A percentile compares a stretch with the other conserved stretches of the same genome.
These are phyloP conservation scores for Gobius niger DNA, from an alignment of 2,113 vertebrate species.

Conservation along the genomic window DNA sequence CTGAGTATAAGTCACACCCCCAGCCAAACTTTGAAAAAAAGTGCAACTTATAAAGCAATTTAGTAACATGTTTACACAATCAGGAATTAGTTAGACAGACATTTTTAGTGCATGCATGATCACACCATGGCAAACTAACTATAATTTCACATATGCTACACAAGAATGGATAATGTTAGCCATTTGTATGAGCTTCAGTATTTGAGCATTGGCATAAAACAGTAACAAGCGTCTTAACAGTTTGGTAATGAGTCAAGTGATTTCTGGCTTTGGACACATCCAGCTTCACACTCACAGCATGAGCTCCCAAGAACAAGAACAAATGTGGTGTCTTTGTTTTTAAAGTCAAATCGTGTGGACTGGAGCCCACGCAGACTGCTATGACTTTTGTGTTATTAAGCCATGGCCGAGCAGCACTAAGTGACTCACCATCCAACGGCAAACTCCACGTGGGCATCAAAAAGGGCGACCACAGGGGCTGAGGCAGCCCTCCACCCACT, in stretches of 20 bases:
- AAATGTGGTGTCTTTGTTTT: constrained; percentile 11
- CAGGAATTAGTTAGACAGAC: no score
- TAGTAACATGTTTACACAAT: no score
- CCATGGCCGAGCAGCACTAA: constrained; percentile 5
- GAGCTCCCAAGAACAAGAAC: background rate
- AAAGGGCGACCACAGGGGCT: constrained; percentile 92
- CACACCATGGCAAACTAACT: no score
- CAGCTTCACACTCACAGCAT: background rate
- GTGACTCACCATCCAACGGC: constrained; percentile 90
- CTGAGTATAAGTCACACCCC: no score
- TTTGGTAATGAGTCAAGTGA: background rate
- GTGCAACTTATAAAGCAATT: no score
- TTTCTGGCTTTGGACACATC: background rate
- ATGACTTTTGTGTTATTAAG: constrained; percentile 29
- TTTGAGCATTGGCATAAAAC: background rate
- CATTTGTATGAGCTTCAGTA: background rate
- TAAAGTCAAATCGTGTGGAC: constrained; percentile 16
- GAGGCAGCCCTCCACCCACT: constrained; percentile 93
- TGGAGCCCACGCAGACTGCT: constrained; percentile 30
- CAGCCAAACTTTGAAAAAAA: no score
- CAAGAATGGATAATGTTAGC: no score
- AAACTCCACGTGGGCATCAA: constrained; percentile 97
- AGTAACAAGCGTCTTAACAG: background rate
- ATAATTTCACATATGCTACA: no score
- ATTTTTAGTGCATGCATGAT: no score